Conservation (phyloP, 2,113 vertebrate species). For the Sakesphorus luctuosus region DNA sequence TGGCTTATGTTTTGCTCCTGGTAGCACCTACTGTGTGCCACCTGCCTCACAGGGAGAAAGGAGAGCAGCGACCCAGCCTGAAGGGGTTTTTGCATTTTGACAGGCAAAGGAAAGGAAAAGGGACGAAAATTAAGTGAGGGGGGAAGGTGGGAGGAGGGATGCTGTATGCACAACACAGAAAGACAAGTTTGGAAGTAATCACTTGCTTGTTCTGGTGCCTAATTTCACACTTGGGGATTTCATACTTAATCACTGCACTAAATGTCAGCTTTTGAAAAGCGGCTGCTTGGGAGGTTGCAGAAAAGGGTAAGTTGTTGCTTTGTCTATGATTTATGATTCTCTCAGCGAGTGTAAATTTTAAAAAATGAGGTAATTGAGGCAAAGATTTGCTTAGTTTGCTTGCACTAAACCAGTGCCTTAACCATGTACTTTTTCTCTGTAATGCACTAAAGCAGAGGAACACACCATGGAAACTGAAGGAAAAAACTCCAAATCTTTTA, state of each 20-base stretch:
- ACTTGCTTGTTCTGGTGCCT: not conserved
- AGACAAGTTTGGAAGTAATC: not conserved
- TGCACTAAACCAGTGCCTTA: not conserved
- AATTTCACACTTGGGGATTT: not conserved
- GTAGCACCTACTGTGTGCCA: not conserved
- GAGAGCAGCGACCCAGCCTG: not conserved
- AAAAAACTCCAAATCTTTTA: not conserved
- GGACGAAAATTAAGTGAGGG: not conserved
- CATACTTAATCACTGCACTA: not conserved
- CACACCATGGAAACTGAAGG: not conserved
- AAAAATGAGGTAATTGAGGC: not conserved
- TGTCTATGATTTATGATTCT: not conserved
- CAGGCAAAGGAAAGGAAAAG: not conserved
- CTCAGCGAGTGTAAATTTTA: not conserved
- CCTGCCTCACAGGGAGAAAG: fast-evolving
- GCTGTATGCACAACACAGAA: not conserved
- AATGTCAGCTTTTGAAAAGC: not conserved
- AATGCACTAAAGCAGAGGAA: not conserved
- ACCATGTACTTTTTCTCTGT: not conserved
- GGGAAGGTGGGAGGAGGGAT: not conserved
- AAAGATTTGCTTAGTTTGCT: not conserved
- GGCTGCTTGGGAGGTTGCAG: not conserved
- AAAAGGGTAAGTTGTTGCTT: not conserved
- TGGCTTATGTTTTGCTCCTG: not conserved
- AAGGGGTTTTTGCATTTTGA: not conserved